A percentile compares a stretch with the other conserved stretches of the same genome.
These are phyloP conservation scores for Lycorma delicatula DNA, from an alignment of 1,140 invertebrate genomes.

Conservation along the genomic window DNA sequence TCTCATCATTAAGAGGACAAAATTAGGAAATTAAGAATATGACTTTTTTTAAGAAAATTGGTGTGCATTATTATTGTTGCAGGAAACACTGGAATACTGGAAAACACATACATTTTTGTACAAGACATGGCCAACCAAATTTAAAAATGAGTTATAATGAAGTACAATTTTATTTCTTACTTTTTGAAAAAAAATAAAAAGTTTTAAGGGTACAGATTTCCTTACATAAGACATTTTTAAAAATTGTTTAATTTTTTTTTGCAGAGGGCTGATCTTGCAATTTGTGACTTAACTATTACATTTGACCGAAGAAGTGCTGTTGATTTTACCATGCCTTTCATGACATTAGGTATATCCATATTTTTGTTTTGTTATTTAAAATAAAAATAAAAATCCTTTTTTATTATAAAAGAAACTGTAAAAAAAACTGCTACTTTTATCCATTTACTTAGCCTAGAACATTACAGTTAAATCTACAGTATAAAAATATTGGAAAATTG, in stretches of 20 bases:
- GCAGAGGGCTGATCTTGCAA: conserved; percentile 82
- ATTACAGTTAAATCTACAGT: neutral
- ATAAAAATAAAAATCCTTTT: neutral
- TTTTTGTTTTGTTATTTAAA: neutral
- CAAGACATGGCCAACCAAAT: too few relatives aligned
- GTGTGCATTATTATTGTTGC: too few relatives aligned
- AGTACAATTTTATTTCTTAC: too few relatives aligned
- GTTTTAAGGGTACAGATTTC: too few relatives aligned
- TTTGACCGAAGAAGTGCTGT: conserved; percentile 72
- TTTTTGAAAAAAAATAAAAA: too few relatives aligned
- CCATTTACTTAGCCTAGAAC: neutral
- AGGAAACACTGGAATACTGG: too few relatives aligned
- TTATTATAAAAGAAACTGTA: neutral
- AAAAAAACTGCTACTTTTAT: neutral
- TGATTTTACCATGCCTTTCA: conserved; percentile 87
- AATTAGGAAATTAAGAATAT: too few relatives aligned
- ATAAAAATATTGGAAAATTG: neutral
- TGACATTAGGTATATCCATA: conserved; percentile 61
- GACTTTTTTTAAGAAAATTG: too few relatives aligned
- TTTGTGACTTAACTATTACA: conserved; percentile 89
- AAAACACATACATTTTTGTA: too few relatives aligned
- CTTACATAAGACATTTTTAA: too few relatives aligned
- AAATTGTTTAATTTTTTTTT: conserved; percentile 35
- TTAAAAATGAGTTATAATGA: too few relatives aligned
- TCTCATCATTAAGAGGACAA: too few relatives aligned